Percentiles rank a stretch among this genome's conserved stretches.
phyloP scores from a whole-genome alignment of 2,113 vertebrate species.

The Pelodiscus sinensis region DNA sequence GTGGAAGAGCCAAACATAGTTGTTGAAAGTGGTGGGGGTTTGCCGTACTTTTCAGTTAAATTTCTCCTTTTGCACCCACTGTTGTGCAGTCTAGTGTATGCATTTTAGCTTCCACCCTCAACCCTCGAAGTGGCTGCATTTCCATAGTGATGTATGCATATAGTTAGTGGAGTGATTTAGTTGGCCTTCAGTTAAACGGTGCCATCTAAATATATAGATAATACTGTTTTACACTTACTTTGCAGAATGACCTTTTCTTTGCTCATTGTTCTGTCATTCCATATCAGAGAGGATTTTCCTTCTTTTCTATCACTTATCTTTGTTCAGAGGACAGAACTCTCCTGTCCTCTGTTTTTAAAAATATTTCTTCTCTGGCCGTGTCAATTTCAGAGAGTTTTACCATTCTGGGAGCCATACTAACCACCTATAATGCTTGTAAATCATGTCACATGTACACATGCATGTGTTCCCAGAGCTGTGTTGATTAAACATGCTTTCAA shows the following conservation, averaged over 20 bases:
- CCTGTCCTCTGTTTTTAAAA: too few species aligned
- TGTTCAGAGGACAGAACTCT: too few species aligned
- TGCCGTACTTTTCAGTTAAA: not conserved
- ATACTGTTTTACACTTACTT: too few species aligned
- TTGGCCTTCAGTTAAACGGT: slow-evolving; percentile 34
- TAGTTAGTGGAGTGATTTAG: not conserved
- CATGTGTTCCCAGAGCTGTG: not conserved
- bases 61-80: not conserved
- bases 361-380: too few species aligned
- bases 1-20: not conserved
- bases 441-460: not conserved
- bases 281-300: too few species aligned
- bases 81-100: not conserved
- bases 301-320: too few species aligned
- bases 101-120: not conserved
- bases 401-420: not conserved
- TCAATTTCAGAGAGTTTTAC: too few species aligned
- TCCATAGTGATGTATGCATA: not conserved
- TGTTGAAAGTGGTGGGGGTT: not conserved
- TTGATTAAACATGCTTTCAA: slow-evolving; percentile 39
- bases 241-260: too few species aligned
- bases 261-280: too few species aligned
- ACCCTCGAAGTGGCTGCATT: fast-evolving
- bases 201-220: too few species aligned
- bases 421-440: not conserved